Evolutionary conservation across 2,888 invertebrate species (phyloP).

Genomic region (Lypha dubia): DNA sequence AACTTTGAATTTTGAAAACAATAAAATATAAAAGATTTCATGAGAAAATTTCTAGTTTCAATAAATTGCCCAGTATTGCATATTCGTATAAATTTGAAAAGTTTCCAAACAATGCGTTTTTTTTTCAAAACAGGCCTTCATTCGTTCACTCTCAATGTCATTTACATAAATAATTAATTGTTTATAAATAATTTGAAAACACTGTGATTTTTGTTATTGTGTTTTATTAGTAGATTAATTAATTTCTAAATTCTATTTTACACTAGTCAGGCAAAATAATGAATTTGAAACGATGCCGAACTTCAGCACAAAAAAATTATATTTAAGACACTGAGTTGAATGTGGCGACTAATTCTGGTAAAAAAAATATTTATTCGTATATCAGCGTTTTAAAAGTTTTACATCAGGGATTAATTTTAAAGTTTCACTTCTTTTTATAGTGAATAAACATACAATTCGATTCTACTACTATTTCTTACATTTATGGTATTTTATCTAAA

Average conservation of each 20-base stretch:
- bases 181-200: background rate
- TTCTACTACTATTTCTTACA: too few species aligned
- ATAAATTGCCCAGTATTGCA: background rate
- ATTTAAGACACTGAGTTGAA: too few species aligned
- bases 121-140: background rate
- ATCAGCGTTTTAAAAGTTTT: too few species aligned
- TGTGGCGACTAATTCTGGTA: too few species aligned
- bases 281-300: background rate
- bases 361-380: too few species aligned
- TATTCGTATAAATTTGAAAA: background rate
- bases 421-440: too few species aligned
- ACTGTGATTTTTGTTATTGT: background rate
- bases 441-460: too few species aligned
- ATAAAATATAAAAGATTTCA: background rate
- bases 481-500: too few species aligned
- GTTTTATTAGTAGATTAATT: background rate
- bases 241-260: too few species aligned
- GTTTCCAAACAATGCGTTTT: constrained; percentile 2
- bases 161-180: constrained; percentile 1
- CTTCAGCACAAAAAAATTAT: too few species aligned
- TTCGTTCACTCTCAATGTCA: background rate
- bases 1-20: background rate
- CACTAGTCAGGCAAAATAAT: background rate
- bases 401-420: too few species aligned
- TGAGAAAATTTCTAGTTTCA: background rate